Base-by-base conservation (phyloP, 1,140 invertebrate species). In the Drosophila simulans region DNA sequence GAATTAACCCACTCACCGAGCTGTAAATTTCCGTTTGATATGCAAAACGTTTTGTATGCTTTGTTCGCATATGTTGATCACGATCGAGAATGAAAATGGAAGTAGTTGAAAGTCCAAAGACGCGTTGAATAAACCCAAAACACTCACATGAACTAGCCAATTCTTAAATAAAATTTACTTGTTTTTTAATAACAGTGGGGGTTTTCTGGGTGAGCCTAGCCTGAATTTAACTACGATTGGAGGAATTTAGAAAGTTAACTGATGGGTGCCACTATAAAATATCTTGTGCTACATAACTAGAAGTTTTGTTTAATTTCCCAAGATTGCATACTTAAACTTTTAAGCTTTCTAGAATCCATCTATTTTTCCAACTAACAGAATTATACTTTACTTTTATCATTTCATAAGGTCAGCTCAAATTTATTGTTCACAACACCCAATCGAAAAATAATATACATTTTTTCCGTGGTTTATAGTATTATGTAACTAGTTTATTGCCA, bases 401-500 rank as follows among this genome's bases (percentile, higher is more conserved):
- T 13, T n/a, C n/a, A 15, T n/a, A 5, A 40, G 8, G 39, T 15
- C 39, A n/a, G 2, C 39, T n/a, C n/a, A 0, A 31, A 8, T 31
- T 7, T 31, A 31, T 1, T 31, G 7, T 8, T 8, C 0, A 10
- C 27, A 37, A 37, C 35, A 37, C 4, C 11, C 10, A 37, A 3
- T 13, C 1, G 4, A 3, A 37, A 39, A 1, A 39, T 39, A 13
- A 11, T 43, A 20, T 0, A 10, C 8, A n/a, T 48, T 45, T 40
- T 22, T 5, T 42, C 10, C 40, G 70, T 49, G 58, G 52, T 71
- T 51, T 71, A 57, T 70, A 25, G 60, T 43, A 81, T 69, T 77
- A 84, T 85, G 65, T 49, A 74, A 81, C 82, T 86, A 85, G 63
- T 86, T 85, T 86, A 84, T 84, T 84, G 62, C 70, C 59, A 70